Evolutionary conservation across 2,113 vertebrate genomes (phyloP), one percentile per base, ranked within the genome.

Genomic region (Zosterops pallidus): DNA sequence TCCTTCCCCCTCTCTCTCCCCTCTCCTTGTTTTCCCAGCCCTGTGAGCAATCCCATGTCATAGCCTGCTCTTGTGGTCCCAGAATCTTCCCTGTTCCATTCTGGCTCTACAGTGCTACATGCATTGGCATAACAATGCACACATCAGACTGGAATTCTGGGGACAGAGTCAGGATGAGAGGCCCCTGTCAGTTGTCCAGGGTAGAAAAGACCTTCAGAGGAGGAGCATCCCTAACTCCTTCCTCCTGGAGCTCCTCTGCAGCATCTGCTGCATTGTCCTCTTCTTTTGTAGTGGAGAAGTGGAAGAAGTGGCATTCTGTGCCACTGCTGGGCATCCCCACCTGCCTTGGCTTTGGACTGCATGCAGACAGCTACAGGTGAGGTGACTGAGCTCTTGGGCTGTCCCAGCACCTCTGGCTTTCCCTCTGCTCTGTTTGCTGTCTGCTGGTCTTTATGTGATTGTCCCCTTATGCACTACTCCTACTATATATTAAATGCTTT

Each of bases 361-460:
- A 99, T 97, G 95, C 97, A 59, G 97, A 98, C 57, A 97, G 88
- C 19, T 99, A 99, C 97, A 99, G 99, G 99, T 99, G 88, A 97
- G 98, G 56, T n/a, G 65, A 37, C 46, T 4, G 64, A 82, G 39
- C 42, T 57, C 29, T 77, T 65, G 22, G n/a, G 37, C 60, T n/a
- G 9, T 46, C 47, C 46, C 39, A 39, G 84, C 47, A 62, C 24
- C 33, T 33, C 16, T 63, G 49, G 19, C 55, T 80, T 83, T 37
- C 29, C 44, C 22, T 37, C 49, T 75, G 37, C n/a, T 67, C 10
- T 4, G 4, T 42, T 68, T 69, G 65, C 50, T 49, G 22, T 23
- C n/a, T 47, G 12, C 37, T 35, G 2, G 5, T 42, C 9, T 44
- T 50, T 76, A 31, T 37, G 29, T 52, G 5, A 0, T 18, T 29